Percentiles rank a stretch among this genome's conserved stretches.
Conservation (phyloP, 2,113 vertebrate species). For the Psittacara wagleri region DNA sequence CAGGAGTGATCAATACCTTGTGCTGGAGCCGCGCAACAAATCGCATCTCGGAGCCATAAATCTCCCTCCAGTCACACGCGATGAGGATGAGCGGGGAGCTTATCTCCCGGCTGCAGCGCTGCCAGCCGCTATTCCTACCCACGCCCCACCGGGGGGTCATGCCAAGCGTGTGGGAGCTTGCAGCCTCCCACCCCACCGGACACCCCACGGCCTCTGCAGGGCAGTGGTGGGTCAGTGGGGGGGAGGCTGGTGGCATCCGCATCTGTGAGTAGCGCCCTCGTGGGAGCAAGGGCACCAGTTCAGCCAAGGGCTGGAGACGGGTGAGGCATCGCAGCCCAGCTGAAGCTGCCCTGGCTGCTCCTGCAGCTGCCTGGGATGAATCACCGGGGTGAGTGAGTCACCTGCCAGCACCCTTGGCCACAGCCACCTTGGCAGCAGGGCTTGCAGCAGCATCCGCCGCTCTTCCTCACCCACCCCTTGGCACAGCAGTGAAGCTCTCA, state of each 20-base stretch:
- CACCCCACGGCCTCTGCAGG: accelerated
- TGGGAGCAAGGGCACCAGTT: accelerated
- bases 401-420: not conserved
- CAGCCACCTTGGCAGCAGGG: not conserved
- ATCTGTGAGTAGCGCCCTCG: accelerated
- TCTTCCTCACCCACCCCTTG: not conserved
- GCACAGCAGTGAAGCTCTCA: not conserved
- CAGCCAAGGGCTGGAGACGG: not conserved
- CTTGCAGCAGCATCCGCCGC: not conserved
- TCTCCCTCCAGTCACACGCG: slow-evolving; percentile 27
- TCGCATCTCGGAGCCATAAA: slow-evolving; percentile 51
- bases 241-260: not conserved
- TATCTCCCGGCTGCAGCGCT: not conserved
- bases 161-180: accelerated
- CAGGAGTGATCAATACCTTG: slow-evolving; percentile 42
- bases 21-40: slow-evolving; percentile 27
- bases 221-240: not conserved
- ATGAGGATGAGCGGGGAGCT: slow-evolving; percentile 49
- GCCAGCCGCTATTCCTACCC: not conserved
- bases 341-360: not conserved
- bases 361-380: not conserved
- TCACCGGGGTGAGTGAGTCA: not conserved
- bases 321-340: not conserved
- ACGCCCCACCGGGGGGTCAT: accelerated
- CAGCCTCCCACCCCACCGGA: accelerated